A percentile compares a stretch with the other conserved stretches of the same genome.
Evolutionary conservation across 2,888 invertebrate genomes (phyloP).

Genomic region (Netelia virgata): DNA sequence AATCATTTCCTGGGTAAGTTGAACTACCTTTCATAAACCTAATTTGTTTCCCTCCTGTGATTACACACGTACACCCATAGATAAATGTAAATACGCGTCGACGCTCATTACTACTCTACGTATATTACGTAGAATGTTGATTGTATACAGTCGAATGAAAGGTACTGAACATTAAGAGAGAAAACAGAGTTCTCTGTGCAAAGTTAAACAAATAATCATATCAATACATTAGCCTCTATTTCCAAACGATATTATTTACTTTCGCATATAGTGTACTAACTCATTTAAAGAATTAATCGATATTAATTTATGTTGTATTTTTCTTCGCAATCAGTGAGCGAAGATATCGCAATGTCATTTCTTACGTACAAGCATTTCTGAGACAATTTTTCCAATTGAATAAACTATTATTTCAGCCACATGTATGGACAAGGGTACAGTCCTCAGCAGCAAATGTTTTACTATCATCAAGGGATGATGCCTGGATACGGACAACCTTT

Average conservation of each 20-base stretch:
- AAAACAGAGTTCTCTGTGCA: not conserved
- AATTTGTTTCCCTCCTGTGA: not conserved
- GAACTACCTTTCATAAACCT: constrained; percentile 13
- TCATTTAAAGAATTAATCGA: no score
- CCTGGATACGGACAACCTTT: constrained; percentile 80
- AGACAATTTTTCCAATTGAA: not conserved
- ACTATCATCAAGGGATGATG: constrained; percentile 82
- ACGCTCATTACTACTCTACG: not conserved
- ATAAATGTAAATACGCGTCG: constrained; percentile 15
- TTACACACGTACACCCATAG: not conserved
- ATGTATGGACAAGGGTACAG: constrained; percentile 81
- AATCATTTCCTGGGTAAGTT: constrained; percentile 81
- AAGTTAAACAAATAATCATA: not conserved
- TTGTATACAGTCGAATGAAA: constrained; percentile 7
- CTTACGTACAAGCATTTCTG: no score
- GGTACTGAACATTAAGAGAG: not conserved
- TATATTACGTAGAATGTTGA: not conserved
- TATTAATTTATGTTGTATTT: no score
- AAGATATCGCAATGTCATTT: no score
- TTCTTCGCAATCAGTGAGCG: no score
- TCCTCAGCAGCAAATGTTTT: constrained; percentile 82
- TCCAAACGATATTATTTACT: no score
- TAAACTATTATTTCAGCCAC: constrained; percentile 74
- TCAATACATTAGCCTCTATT: no score
- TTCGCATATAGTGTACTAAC: no score